Evolutionary conservation across 1,140 invertebrate species (phyloP).

Genomic region (Bemisia tabaci): DNA sequence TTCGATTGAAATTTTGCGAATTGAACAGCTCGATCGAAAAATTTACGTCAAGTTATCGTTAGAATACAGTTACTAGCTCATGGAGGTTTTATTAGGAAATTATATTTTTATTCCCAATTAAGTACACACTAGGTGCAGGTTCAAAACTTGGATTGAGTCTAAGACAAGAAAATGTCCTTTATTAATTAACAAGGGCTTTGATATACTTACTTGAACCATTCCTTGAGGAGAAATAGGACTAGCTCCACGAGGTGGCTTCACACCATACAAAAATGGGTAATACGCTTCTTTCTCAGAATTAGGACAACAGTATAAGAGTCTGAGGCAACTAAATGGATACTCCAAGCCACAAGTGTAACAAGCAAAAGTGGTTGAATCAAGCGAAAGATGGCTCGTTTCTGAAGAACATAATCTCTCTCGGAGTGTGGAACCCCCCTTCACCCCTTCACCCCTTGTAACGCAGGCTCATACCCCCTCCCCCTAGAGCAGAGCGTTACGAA

Average conservation of each 20-base stretch:
- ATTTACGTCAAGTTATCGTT: no score
- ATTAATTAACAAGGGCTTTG: no score
- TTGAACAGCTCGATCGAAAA: no score
- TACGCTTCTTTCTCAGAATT: slow-evolving; percentile 74
- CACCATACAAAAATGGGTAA: slow-evolving; percentile 69
- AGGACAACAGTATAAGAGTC: slow-evolving; percentile 67
- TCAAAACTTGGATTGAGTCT: no score
- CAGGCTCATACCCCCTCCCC: no score
- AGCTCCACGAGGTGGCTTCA: slow-evolving; percentile 63
- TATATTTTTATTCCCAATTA: no score
- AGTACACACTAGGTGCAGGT: no score
- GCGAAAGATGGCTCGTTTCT: slow-evolving; percentile 49
- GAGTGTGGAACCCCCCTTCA: slow-evolving; percentile 50
- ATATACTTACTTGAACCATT: slow-evolving; percentile 32
- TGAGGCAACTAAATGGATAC: slow-evolving; percentile 52
- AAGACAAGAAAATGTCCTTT: no score
- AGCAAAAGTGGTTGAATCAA: slow-evolving; percentile 60
- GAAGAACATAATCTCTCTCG: slow-evolving; percentile 62
- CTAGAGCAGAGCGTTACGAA: no score
- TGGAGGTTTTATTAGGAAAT: no score
- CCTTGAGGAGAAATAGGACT: slow-evolving; percentile 68
- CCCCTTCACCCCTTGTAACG: slow-evolving; percentile 40
- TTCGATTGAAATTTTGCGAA: no score
- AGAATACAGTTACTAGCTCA: no score
- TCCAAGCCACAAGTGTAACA: slow-evolving; percentile 77